phyloP scores from a whole-genome alignment of 1,140 invertebrate genomes.

The Bombus breviceps region DNA sequence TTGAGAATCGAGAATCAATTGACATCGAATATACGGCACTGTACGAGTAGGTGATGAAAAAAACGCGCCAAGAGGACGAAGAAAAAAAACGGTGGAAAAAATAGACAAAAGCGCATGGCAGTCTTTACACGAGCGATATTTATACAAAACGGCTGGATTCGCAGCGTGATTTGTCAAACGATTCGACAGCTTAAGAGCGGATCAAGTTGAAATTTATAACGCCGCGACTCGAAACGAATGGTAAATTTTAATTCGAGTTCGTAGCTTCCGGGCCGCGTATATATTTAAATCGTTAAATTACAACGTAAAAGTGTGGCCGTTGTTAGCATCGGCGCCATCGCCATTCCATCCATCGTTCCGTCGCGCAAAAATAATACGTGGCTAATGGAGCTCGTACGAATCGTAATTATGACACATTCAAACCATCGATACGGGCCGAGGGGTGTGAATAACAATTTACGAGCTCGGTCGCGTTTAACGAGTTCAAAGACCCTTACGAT shows the following conservation, averaged over 20 bases:
- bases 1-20: conserved; percentile 30
- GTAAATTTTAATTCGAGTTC: conserved; percentile 63
- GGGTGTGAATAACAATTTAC: conserved; percentile 48
- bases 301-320: conserved; percentile 6
- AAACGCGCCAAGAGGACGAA: background rate
- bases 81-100: background rate
- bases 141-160: conserved; percentile 42
- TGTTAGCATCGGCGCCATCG: background rate
- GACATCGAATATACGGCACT: background rate
- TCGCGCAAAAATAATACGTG: conserved; percentile 42
- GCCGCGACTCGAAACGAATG: conserved; percentile 56
- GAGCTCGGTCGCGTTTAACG: conserved; percentile 28
- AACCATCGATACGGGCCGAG: conserved; percentile 13
- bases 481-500: conserved; percentile 23
- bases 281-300: conserved; percentile 46
- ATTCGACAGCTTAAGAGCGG: conserved; percentile 65
- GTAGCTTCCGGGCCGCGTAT: background rate
- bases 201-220: conserved; percentile 67
- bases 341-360: conserved; percentile 15
- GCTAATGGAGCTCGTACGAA: conserved; percentile 28
- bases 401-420: conserved; percentile 44
- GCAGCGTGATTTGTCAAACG: conserved; percentile 58
- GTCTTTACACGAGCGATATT: conserved; percentile 51
- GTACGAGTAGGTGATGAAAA: background rate
- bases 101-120: background rate